These are phyloP conservation scores for Onychomys torridus DNA, from an alignment of 2,797 vertebrate species.

Conservation along the genomic window DNA sequence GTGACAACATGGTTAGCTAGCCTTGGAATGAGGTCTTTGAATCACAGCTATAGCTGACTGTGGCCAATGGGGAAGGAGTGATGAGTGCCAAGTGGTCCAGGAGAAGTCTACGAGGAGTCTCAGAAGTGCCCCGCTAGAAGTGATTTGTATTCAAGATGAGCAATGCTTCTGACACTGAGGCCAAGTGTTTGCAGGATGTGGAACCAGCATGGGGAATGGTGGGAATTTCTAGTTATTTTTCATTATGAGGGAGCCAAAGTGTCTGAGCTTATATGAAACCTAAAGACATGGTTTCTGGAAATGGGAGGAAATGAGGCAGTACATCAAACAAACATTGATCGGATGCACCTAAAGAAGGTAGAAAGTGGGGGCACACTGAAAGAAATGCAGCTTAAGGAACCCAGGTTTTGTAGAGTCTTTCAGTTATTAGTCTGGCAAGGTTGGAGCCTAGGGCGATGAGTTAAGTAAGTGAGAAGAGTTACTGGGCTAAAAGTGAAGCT, in stretches of 20 bases:
- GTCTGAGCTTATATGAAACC: not conserved
- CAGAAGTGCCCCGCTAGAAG: not conserved
- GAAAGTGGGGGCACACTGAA: not conserved
- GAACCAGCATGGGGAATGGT: not conserved
- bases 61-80: not conserved
- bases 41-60: not conserved
- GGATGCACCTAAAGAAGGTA: not conserved
- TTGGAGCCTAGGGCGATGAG: too few relatives aligned
- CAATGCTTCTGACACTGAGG: not conserved
- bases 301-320: not conserved
- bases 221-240: constrained; percentile 7
- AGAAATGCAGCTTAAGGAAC: not conserved
- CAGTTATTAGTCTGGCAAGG: not conserved
- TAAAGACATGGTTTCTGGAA: not conserved
- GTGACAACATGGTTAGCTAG: not conserved
- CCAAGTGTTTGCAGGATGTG: not conserved
- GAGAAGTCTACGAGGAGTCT: not conserved
- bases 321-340: not conserved
- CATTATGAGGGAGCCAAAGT: not conserved
- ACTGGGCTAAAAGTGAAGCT: not conserved
- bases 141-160: not conserved
- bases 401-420: not conserved
- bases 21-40: not conserved
- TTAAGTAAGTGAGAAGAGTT: not conserved
- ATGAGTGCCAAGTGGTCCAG: not conserved